These are phyloP conservation scores for Synergus japonicus DNA, from an alignment of 2,888 invertebrate species.

Conservation along the genomic window DNA sequence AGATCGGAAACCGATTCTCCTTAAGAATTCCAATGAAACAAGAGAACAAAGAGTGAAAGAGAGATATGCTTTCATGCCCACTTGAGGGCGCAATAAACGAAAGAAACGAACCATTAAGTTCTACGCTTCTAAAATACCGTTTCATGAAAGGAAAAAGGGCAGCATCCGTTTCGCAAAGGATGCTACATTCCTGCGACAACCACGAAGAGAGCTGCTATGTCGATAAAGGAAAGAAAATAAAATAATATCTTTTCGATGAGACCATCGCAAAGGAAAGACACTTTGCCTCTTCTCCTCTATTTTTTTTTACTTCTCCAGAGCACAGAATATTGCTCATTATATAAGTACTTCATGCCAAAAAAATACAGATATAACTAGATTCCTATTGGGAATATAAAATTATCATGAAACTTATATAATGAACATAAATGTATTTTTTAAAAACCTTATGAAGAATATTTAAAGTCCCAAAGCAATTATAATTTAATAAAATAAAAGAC, in stretches of 20 bases:
- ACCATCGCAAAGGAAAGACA: constrained; percentile 52
- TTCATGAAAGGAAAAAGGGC: constrained; percentile 20
- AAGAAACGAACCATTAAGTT: constrained; percentile 41
- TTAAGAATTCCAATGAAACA: constrained; percentile 25
- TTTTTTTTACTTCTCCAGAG: too few species aligned
- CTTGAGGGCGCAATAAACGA: constrained; percentile 39
- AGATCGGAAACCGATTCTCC: constrained; percentile 1
- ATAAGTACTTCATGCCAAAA: neutral
- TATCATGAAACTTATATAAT: neutral
- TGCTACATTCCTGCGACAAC: constrained; percentile 4
- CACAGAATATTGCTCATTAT: neutral
- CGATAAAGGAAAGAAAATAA: constrained; percentile 48
- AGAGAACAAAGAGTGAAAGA: constrained; percentile 26
- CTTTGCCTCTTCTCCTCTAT: constrained; percentile 30
- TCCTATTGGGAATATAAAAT: neutral
- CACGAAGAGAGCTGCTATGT: constrained; percentile 14
- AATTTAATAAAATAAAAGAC: too few species aligned
- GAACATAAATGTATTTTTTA: neutral
- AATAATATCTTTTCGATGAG: constrained; percentile 56
- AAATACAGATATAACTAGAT: neutral
- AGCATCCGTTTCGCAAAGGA: constrained; percentile 9
- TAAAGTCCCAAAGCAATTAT: too few species aligned
- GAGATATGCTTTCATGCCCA: constrained; percentile 20
- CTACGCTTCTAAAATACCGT: constrained; percentile 36
- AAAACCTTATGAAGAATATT: too few species aligned